Percentiles rank a stretch among this genome's conserved stretches.
Evolutionary conservation across 2,113 vertebrate genomes (phyloP).

Genomic region (Hypomesus transpacificus): DNA sequence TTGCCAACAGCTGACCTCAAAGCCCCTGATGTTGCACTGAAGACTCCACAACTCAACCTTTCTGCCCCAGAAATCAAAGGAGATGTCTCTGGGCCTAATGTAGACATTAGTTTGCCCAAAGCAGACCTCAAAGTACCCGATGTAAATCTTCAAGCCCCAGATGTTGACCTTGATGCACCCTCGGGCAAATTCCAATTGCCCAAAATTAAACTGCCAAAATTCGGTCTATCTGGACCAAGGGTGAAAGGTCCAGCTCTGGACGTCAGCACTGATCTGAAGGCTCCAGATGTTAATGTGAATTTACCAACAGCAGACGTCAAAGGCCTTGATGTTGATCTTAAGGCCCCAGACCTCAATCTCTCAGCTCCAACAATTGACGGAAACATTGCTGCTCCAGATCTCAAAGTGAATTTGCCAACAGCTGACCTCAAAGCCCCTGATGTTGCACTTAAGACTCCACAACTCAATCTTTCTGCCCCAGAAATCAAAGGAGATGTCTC

Average conservation of each 20-base stretch:
- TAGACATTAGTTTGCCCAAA: constrained; percentile 33
- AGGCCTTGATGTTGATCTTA: constrained; percentile 22
- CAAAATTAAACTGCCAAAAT: constrained; percentile 52
- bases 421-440: constrained; percentile 35
- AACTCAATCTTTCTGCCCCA: too few relatives aligned
- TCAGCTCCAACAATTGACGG: constrained; percentile 18
- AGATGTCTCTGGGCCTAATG: constrained; percentile 28
- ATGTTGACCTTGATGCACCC: constrained; percentile 29
- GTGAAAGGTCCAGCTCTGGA: constrained; percentile 35
- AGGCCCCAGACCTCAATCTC: constrained; percentile 15
- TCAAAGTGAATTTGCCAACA: constrained; percentile 18
- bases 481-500: too few relatives aligned
- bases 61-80: constrained; percentile 30
- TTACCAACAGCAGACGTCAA: constrained; percentile 29
- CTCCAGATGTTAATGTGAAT: constrained; percentile 30
- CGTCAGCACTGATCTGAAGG: constrained; percentile 16
- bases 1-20: constrained; percentile 5
- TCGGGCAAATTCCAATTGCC: constrained; percentile 51
- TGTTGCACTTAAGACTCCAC: constrained; percentile 29
- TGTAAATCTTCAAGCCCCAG: constrained; percentile 45
- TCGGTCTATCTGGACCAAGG: constrained; percentile 48
- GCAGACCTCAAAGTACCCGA: constrained; percentile 34
- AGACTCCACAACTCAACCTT: constrained; percentile 27
- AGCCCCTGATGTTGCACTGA: constrained; percentile 1
- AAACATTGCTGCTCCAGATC: constrained; percentile 30